A percentile compares a stretch with the other conserved stretches of the same genome.
These are phyloP conservation scores for Cyphomyrus plagiostoma DNA, from an alignment of 2,113 vertebrate species.

Conservation along the genomic window DNA sequence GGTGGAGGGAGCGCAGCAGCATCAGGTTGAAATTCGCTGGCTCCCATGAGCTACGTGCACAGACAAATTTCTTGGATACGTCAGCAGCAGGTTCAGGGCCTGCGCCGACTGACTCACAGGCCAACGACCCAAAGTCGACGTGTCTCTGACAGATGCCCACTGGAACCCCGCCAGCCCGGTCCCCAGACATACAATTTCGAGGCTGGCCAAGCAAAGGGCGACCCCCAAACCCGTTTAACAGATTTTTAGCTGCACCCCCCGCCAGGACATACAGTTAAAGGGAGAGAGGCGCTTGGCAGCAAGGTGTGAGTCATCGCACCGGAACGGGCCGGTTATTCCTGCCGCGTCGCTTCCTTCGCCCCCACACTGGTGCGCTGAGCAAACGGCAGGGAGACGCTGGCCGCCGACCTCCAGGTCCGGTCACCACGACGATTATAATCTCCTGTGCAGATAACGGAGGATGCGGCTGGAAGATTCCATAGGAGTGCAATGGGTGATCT, in stretches of 20 bases:
- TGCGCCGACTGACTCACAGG: not conserved
- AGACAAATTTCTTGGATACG: conserved; percentile 1
- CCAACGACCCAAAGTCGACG: conserved; percentile 8
- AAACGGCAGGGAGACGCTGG: not conserved
- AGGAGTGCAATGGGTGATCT: conserved; percentile 32
- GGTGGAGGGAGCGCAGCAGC: not conserved
- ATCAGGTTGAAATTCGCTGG: not conserved
- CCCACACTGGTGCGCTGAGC: not conserved
- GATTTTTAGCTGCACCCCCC: not conserved
- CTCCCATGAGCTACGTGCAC: not conserved
- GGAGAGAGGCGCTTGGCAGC: too few relatives aligned
- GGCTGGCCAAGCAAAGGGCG: not conserved
- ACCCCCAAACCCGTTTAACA: not conserved
- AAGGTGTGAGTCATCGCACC: not conserved
- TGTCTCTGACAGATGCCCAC: not conserved
- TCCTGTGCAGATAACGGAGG: not conserved
- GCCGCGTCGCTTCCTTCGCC: not conserved
- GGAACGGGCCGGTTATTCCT: not conserved
- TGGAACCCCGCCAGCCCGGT: not conserved
- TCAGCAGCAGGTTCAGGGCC: not conserved
- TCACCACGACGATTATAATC: not conserved
- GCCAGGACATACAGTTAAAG: not conserved
- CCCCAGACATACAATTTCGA: not conserved
- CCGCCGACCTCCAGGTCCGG: not conserved
- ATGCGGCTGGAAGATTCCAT: not conserved